A percentile compares a stretch with the other conserved stretches of the same genome.
Evolutionary conservation across 2,113 vertebrate species (phyloP).

Genomic region (Grantiella picta): DNA sequence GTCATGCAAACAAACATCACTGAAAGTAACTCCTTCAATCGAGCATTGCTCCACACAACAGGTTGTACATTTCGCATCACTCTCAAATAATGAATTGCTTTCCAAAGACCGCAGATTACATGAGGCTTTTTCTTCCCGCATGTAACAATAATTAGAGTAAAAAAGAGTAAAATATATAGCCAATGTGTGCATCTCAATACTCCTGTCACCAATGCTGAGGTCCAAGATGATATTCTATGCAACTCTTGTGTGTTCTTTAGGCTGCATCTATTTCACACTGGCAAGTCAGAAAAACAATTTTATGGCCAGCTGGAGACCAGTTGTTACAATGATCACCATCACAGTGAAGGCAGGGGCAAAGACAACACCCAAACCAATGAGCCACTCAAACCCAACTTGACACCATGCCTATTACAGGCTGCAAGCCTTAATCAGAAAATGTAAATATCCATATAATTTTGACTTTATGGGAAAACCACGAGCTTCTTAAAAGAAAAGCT

Average conservation of each 20-base stretch:
- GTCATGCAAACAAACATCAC: background rate
- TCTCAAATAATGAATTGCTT: background rate
- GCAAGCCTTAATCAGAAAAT: background rate
- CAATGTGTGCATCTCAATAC: background rate
- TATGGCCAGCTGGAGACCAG: background rate
- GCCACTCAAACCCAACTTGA: background rate
- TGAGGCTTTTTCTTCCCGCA: background rate
- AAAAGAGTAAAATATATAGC: background rate
- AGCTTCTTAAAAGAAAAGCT: background rate
- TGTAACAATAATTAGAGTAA: background rate
- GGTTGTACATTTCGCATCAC: background rate
- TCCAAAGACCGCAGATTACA: background rate
- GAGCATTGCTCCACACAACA: fast-evolving
- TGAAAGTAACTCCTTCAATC: background rate
- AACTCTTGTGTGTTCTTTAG: background rate
- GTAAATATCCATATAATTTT: background rate
- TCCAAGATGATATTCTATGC: background rate
- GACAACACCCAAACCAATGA: background rate
- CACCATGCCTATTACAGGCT: background rate
- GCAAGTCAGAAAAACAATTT: background rate
- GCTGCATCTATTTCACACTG: background rate
- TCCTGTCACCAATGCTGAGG: background rate
- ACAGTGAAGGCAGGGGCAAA: background rate
- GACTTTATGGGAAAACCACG: background rate
- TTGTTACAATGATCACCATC: background rate